Evolutionary conservation across 2,888 invertebrate genomes (phyloP), one percentile per base, ranked within the genome.

Genomic region (Lissonota sp.): DNA sequence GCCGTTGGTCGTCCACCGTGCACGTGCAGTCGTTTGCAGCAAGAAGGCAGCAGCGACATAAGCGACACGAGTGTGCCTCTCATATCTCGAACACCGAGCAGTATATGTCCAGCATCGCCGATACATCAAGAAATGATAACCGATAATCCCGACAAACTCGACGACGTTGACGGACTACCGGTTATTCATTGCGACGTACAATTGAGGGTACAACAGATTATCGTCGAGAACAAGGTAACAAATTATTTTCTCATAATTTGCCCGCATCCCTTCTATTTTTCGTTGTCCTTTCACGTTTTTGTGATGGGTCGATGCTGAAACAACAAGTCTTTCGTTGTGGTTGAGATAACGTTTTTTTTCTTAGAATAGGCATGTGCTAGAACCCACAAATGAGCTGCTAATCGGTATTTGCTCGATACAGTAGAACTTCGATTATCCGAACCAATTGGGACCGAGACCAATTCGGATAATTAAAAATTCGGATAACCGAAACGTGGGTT

Each of bases 161-260:
- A 96, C 88, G 94, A 95, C 83, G 94, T 95, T 57, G 96, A 97
- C 92, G 97, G 97, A 58, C 93, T 97, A 89, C 95, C 96, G 80
- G 95, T 95, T 55, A 94, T 95, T 79, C 93, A 94, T 83, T 96
- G 96, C 90, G 95, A 96, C 81, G 94, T 96, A 84, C 97, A 97
- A 92, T 95, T 95, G 83, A 93, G 98, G 84, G 94, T 98, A 88
- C 96, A 96, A 90, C 96, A 97, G 93, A 96, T 98, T 88, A 96
- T 97, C 87, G 94, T 96, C 77, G 96, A 97, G 85, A 96, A 97
- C 91, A 96, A 95, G 95, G 97, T 97, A 89, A 74, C 39, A 37
- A 39, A 26, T 26, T 1, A 88, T 88, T 86, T 46, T 37, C 16
- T 46, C 5, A 46, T 14, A n/a, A 55, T 62, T 73, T 37, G 37